Evolutionary conservation across 1,140 invertebrate genomes (phyloP).

Genomic region (Cotesia glomerata): DNA sequence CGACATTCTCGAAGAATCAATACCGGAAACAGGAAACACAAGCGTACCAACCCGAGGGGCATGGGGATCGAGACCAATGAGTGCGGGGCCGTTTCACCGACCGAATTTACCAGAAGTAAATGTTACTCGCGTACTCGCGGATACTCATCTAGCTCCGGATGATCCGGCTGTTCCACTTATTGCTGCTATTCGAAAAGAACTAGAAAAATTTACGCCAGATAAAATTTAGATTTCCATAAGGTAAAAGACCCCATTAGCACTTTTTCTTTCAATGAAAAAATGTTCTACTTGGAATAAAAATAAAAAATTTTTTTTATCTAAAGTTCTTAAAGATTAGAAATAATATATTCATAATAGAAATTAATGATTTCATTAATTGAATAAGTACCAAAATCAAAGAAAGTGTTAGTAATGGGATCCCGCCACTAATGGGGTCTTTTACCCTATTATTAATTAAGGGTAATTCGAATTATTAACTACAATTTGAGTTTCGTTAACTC

Average conservation of each 20-base stretch:
- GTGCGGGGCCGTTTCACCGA: constrained; percentile 68
- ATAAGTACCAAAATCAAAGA: too few relatives aligned
- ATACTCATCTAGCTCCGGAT: constrained; percentile 60
- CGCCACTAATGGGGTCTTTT: too few relatives aligned
- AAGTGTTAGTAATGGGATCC: too few relatives aligned
- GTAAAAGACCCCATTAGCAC: too few relatives aligned
- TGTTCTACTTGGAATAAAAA: too few relatives aligned
- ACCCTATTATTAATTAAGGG: too few relatives aligned
- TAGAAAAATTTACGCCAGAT: constrained; percentile 59
- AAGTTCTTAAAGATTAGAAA: too few relatives aligned
- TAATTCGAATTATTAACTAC: too few relatives aligned
- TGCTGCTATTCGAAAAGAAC: constrained; percentile 69
- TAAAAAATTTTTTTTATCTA: too few relatives aligned
- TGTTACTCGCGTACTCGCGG: constrained; percentile 59
- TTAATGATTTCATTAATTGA: too few relatives aligned
- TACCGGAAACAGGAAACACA: constrained; percentile 46
- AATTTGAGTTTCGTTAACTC: neutral
- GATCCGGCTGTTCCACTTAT: constrained; percentile 72
- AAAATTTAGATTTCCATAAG: constrained; percentile 5
- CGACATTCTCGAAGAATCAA: constrained; percentile 33
- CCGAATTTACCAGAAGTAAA: constrained; percentile 61
- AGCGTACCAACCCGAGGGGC: constrained; percentile 53
- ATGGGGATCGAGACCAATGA: constrained; percentile 67
- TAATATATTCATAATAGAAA: too few relatives aligned
- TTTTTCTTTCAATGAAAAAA: too few relatives aligned